These are phyloP conservation scores for Herpetotheres cachinnans DNA, from an alignment of 2,113 vertebrate genomes.

Conservation along the genomic window DNA sequence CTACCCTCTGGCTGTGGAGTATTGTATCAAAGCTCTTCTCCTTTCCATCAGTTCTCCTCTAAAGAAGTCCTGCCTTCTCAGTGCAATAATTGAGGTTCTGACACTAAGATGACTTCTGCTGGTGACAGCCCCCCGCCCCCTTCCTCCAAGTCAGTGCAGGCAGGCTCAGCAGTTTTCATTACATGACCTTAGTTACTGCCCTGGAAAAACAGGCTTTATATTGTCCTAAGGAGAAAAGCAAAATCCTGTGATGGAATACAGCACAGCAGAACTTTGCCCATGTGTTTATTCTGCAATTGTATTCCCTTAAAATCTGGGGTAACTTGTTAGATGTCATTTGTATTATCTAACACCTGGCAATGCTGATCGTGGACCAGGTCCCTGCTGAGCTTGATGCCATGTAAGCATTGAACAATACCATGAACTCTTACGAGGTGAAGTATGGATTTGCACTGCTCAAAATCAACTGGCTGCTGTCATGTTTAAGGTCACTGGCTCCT, in stretches of 20 bases:
- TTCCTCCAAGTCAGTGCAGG: neutral
- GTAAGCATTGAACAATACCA: neutral
- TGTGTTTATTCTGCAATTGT: neutral
- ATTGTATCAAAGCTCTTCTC: neutral
- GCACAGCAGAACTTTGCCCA: neutral
- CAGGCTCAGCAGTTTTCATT: neutral
- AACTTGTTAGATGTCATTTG: neutral
- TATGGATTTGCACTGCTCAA: neutral
- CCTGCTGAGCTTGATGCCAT: neutral
- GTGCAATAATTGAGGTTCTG: neutral
- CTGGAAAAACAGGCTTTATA: neutral
- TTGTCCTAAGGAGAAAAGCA: neutral
- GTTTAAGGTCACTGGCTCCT: neutral
- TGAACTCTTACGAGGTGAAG: neutral
- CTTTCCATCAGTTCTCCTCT: neutral
- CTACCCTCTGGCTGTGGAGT: neutral
- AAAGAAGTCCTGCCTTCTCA: neutral
- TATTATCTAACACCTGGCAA: neutral
- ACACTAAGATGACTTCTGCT: neutral
- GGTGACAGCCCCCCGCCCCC: neutral
- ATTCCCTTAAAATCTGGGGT: neutral
- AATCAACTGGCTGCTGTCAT: neutral
- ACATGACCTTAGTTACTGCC: neutral
- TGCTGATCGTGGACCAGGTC: accelerated
- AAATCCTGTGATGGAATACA: neutral